Base-by-base conservation (phyloP, 30 jellyfish, hydroid and myxozoan species). In the Rhopilema esculentum region DNA sequence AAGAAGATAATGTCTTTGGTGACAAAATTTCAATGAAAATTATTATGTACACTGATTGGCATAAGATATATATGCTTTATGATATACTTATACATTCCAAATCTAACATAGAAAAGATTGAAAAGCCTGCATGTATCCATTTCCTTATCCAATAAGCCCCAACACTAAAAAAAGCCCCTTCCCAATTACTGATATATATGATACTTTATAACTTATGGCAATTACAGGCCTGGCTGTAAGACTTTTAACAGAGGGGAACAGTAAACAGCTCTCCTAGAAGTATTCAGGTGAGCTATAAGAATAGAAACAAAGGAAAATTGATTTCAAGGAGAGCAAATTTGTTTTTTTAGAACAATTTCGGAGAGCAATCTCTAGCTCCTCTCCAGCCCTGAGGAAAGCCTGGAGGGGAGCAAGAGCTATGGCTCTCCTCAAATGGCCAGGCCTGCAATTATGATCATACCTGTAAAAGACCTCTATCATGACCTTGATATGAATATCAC, bases 391-490 rank as follows among this genome's bases (percentile, higher is more conserved):
- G 19, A 64, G 74, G 74, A 64, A 18, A 25, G 27, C 74, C 30
- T 64, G 74, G 74, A 64, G 74, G 74, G 31, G 74, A 64, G 74
- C 4, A 25, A 64, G 31, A 25, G 74, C 74, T 64, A 64, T 64
- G 31, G 74, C 74, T 64, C 74, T 64, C 74, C 19, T 64, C 74
- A 64, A 64, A 64, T 64, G 74, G 31, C 27, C 74, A 2, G 74
- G 74, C 74, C 74, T 25, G 7, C 74, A 64, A 64, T 40, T 40
- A 40, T 12, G 57, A 40, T 40, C 57, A 40, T 40, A 40, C 57
- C 57, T 40, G 57, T 40, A 40, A 2, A 40, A 40, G 57, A 40
- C 57, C 57, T 40, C 57, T 40, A 40, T 40, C 57, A 40, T 40
- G 57, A 40, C 57, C 57, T 40, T 40, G 57, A 40, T 40, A 40